Conservation (phyloP, 2,797 vertebrate genomes). For the Hemitrygon akajei region DNA sequence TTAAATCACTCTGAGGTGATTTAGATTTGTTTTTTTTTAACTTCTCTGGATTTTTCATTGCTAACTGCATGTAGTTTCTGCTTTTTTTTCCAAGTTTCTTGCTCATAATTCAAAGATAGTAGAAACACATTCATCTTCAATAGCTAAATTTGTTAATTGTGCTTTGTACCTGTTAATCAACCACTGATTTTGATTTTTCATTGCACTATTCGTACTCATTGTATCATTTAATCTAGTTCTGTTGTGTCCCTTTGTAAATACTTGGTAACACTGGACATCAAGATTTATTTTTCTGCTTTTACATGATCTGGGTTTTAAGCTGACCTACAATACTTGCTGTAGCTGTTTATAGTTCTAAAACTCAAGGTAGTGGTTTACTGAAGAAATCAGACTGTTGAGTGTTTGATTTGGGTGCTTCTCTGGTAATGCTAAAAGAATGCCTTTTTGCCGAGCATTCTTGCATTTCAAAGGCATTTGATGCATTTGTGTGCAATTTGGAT, state of each 20-base stretch:
- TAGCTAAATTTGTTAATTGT: constrained; percentile 12
- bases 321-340: background rate
- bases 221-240: constrained; percentile 17
- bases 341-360: background rate
- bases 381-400: background rate
- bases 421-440: background rate
- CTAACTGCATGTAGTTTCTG: constrained; percentile 24
- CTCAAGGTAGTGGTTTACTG: background rate
- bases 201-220: constrained; percentile 33
- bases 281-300: constrained; percentile 5
- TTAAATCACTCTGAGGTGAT: background rate
- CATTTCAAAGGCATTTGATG: constrained; percentile 18
- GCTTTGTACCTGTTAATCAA: constrained; percentile 35
- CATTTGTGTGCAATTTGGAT: background rate
- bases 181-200: constrained; percentile 36
- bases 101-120: background rate
- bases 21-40: background rate
- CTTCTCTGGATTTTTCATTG: background rate
- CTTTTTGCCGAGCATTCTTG: background rate
- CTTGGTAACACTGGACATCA: constrained; percentile 29
- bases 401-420: constrained; percentile 22
- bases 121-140: background rate
- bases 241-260: constrained; percentile 29
- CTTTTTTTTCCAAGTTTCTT: background rate
- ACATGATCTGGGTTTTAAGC: constrained; percentile 32